Base-by-base conservation (phyloP, 1,140 invertebrate genomes). In the Ceratitis capitata region DNA sequence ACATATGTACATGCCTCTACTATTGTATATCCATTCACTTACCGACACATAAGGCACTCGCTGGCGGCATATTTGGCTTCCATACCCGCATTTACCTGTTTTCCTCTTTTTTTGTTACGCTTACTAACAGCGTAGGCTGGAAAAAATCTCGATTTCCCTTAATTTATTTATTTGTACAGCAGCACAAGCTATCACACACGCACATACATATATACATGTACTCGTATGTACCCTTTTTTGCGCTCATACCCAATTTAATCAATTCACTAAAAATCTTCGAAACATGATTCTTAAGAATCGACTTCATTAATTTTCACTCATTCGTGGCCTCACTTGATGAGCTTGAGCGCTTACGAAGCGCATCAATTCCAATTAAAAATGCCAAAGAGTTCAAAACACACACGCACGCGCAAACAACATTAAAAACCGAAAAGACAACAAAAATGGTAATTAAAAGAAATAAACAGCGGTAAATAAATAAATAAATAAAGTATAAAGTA, bases 231-330 rank as follows among this genome's bases (percentile, higher is more conserved):
- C n/a, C 12, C 35, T 26, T 42, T 39, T 39, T 45, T 69, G 35
- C 19, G 9, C 39, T 45, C 58, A 10, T 32, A 23, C 29, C 12
- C 69, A 45, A 78, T 78, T 78, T 78, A 78, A 78, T 78, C 69
- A 78, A 78, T 78, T 78, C 69, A 78, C 69, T 7, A 78, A 78
- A 78, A 78, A 78, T 78, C 42, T 78, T 78, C 69, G 69, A 78
- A 78, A 78, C 69, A 78, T 78, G 69, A 78, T 78, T 78, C 69
- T 45, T 35, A 45, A 45, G 69, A 78, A 78, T 78, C 88, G 87
- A 89, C 89, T 90, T 90, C 89, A 90, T 90, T 90, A 90, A 90
- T 90, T 90, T 87, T 88, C 89, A 90, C 89, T 89, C 89, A 90
- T 90, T 88, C 88, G 88, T 89, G 83, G 87, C 86, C 82, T 51